Base-by-base conservation (phyloP, 2,797 vertebrate genomes). In the Macrochelys suwanniensis region DNA sequence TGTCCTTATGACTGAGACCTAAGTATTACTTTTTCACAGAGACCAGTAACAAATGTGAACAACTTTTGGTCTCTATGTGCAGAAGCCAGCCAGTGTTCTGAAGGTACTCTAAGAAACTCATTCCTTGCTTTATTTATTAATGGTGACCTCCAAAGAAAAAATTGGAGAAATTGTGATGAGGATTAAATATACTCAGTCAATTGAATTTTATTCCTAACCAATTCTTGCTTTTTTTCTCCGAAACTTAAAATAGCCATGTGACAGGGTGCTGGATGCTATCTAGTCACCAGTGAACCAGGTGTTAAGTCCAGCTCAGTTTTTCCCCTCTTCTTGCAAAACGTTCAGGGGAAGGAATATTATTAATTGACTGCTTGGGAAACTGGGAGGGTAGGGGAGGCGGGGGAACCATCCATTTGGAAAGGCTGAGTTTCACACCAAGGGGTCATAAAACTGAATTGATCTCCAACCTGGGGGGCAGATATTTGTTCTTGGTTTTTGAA, bases 31-130 rank as follows among this genome's bases (percentile, higher is more conserved):
- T 71, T 42, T 42, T 23, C n/a, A 71, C n/a, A 42, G 37, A 6
- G 19, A 71, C 68, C n/a, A 37, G 7, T 21, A 42, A 37, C 68
- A 49, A 49, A 49, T 49, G 45, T 26, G 12, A 77, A 31, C 42
- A 77, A 31, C 26, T 77, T 77, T 77, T 8, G 45, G 11, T 9
- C 12, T 45, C 42, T 76, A 2, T 76, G 71, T 13, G 25, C 12
- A 7, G 37, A 76, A 28, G 12, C 23, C 13, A 76, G 25, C 13
- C 71, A 15, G 3, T 51, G 31, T 37, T 82, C 37, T 51, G 0
- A 47, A 84, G 8, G 0, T 0, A 0, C 49, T 51, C 5, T 0
- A 0, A 85, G 53, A 6, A 33, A 0, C 49, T 25, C 42, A 76
- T 25, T 88, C 1, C 0, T 1, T 23, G 65, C 65, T 68, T 68